Base-by-base conservation (phyloP, 2,113 vertebrate species). In the Heterochromis multidens region DNA sequence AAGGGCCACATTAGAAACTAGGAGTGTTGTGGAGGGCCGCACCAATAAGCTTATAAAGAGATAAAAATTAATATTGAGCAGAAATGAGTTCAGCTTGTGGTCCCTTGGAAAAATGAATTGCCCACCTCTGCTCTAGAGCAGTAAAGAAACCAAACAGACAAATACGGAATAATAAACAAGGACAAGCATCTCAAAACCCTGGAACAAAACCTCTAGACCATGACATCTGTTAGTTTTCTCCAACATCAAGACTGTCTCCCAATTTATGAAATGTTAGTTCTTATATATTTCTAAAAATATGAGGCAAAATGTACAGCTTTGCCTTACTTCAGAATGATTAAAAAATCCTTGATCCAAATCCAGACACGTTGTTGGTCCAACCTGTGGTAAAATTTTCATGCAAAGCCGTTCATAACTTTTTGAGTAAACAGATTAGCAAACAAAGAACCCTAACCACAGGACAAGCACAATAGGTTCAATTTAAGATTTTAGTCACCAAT, bases 161-260 rank as follows among this genome's bases (percentile, higher is more conserved):
- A 0, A 7, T 7, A 35, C 1, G 0, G 31, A 62, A 63, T 35
- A 63, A 63, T 7, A 35, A 63, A 13, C 61, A 63, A 63, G 35
- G 60, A 62, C 60, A 62, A 62, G 60, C 60, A 4, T 31, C 60
- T 35, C 31, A n/a, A 62, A 62, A 62, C 2, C 17, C 31, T 35
- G 29, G 2, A 62, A 62, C 10, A 62, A 62, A 62, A 35, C 0
- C 60, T 35, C 31, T 62, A 2, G 5, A 62, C 2, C 60, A 29
- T 62, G 60, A 29, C 33, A 21, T 35, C 17, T 62, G 19, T 62
- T 6, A 27, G 12, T 3, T 27, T 58, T 59, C 9, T 37, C 9
- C 29, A 62, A 35, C 60, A 62, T 35, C 29, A 62, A 62, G 31
- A 62, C 60, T 62, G 5, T 62, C 21, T 62, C 31, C n/a, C n/a